A percentile compares a stretch with the other conserved stretches of the same genome.
These are phyloP conservation scores for Parotocinclus haroldoi DNA, from an alignment of 2,797 vertebrate species.

Conservation along the genomic window DNA sequence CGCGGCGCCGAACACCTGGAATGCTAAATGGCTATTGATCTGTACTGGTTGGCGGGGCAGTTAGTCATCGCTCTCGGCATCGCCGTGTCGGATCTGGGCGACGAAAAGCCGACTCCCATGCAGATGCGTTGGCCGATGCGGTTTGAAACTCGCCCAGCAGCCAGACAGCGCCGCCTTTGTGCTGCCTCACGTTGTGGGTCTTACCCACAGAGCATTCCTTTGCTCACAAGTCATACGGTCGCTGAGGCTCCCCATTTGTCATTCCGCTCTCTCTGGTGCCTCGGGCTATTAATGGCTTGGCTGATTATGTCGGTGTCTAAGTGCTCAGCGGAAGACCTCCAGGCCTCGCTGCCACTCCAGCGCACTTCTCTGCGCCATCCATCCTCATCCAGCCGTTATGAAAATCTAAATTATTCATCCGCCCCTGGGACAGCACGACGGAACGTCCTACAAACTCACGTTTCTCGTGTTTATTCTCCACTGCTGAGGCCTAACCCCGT, in stretches of 20 bases:
- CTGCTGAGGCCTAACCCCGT: too few relatives aligned
- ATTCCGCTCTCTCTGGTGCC: constrained; percentile 40
- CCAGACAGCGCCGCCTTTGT: constrained; percentile 40
- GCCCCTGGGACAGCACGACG: constrained; percentile 4
- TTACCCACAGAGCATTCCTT: constrained; percentile 51
- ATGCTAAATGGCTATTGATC: constrained; percentile 40
- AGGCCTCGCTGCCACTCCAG: constrained; percentile 32
- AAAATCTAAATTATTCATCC: constrained; percentile 27
- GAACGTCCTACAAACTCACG: neutral
- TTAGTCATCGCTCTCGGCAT: neutral
- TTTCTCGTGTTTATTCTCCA: neutral
- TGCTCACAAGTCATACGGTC: constrained; percentile 44
- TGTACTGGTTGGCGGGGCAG: neutral
- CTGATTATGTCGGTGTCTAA: constrained; percentile 48
- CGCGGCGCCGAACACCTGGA: neutral
- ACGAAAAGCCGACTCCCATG: constrained; percentile 23
- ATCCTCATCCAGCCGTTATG: constrained; percentile 28
- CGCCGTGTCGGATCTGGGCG: constrained; percentile 30
- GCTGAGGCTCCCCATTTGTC: constrained; percentile 41
- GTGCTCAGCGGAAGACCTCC: constrained; percentile 37
- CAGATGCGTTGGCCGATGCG: constrained; percentile 35
- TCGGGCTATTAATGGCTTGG: constrained; percentile 53
- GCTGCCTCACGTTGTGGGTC: constrained; percentile 24
- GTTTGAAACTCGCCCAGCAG: constrained; percentile 27
- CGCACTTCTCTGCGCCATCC: constrained; percentile 1